phyloP scores from a whole-genome alignment of 2,888 invertebrate species.

The Diarsia brunnea region DNA sequence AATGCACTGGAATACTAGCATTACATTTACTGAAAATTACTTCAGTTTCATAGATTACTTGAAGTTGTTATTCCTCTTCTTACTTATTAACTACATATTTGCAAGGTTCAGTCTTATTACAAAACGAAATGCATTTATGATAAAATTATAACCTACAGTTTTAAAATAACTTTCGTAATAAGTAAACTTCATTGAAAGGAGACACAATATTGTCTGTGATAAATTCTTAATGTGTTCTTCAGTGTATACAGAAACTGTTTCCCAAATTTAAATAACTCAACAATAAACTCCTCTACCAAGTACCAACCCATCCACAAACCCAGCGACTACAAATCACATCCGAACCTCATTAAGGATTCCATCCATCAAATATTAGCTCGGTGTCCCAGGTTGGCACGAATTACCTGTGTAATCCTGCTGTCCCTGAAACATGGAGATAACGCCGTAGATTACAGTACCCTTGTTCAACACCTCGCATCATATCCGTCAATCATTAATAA shows the following conservation, averaged over 20 bases:
- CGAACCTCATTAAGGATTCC: conserved; percentile 55
- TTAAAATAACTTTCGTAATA: neutral
- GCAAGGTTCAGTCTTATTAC: neutral
- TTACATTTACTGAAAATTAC: neutral
- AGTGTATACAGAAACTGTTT: neutral
- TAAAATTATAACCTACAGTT: neutral
- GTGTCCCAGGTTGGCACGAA: conserved; percentile 38
- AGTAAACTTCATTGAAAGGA: neutral
- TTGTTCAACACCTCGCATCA: conserved; percentile 58
- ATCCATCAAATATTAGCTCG: conserved; percentile 57
- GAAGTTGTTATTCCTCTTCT: neutral
- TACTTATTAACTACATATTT: neutral
- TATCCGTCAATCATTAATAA: conserved; percentile 70
- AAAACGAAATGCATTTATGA: neutral
- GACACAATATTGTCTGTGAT: neutral
- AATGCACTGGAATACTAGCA: neutral
- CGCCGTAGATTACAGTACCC: conserved; percentile 65
- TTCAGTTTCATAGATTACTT: neutral
- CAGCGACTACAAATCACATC: conserved; percentile 43
- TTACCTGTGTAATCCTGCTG: conserved; percentile 62
- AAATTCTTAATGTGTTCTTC: neutral
- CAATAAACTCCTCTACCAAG: neutral
- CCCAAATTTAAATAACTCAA: conserved; percentile 3
- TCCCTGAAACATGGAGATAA: conserved; percentile 60
- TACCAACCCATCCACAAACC: conserved; percentile 5